Base-by-base conservation (phyloP, 2,113 vertebrate species). In the Noturus placidus region DNA sequence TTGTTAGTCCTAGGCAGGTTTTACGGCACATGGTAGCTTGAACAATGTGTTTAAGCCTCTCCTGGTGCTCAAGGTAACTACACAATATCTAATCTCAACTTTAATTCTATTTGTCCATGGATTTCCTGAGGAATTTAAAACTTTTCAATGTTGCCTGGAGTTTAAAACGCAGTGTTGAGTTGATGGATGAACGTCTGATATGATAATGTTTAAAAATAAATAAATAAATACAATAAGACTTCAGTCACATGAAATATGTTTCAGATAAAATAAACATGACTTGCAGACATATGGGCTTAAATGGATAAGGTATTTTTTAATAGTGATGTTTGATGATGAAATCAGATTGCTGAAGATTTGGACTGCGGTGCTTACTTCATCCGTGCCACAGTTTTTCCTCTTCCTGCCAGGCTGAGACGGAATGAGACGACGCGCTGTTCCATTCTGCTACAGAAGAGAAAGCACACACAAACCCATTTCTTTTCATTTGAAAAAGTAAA, bases 331-430 rank as follows among this genome's bases (percentile, higher is more conserved):
- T 33, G n/a, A 80, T 10, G 15, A 80, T 3, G 22, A 81, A 81
- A 22, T 59, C 38, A 35, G 14, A 59, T 25, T 33, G 50, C 52
- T 79, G 38, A n/a, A 27, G 15, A 38, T 42, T 5, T 30, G 38
- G 46, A 84, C 7, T 35, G 27, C 57, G 30, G 57, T 67, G 69
- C 92, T 77, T 63, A 98, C 97, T 96, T 98, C 97, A 27, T 98
- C 97, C 0, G 95, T 93, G 85, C 95, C 94, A 84, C 96, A 97
- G 82, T 96, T 97, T 89, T 98, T 98, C 67, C 97, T 94, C 90
- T 98, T 98, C 92, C 97, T 94, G 25, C 97, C 97, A 0, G 97
- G 96, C 91, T 97, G 97, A 13, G 96, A 91, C 0, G 95, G 93
- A 82, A 95, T 91, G 82, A 95, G 91, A 83, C 97, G 94, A 0